Conservation (phyloP, 2,888 invertebrate genomes). For the Byasa hedistus region DNA sequence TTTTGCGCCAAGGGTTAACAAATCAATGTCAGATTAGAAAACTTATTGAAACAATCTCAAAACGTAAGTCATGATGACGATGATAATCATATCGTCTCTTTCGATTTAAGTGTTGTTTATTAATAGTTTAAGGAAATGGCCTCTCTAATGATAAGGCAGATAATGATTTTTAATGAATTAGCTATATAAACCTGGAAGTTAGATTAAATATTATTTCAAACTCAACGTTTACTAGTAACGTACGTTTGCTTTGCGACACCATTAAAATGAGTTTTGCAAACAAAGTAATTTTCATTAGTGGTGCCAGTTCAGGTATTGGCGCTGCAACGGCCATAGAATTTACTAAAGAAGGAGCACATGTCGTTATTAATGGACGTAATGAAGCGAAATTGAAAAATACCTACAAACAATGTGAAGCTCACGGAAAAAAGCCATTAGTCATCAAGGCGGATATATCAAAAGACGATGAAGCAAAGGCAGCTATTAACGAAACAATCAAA, state of each 20-base stretch:
- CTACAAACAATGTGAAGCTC: slow-evolving; percentile 44
- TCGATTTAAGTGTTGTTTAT: not conserved
- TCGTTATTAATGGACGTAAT: slow-evolving; percentile 84
- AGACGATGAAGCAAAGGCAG: slow-evolving; percentile 40
- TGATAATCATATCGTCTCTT: too few species aligned
- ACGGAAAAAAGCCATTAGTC: slow-evolving; percentile 37
- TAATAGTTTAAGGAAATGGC: not conserved
- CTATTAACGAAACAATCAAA: slow-evolving; percentile 42
- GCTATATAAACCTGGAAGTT: not conserved
- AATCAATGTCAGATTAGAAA: too few species aligned
- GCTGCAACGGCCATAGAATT: slow-evolving; percentile 82
- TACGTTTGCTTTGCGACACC: not conserved
- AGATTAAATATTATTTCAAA: not conserved
- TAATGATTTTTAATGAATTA: not conserved
- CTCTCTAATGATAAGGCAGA: not conserved
- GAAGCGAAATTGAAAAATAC: slow-evolving; percentile 80
- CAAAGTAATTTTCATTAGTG: slow-evolving; percentile 76
- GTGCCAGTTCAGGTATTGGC: slow-evolving; percentile 85
- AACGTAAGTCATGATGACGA: too few species aligned
- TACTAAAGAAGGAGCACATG: slow-evolving; percentile 78
- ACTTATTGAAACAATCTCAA: too few species aligned
- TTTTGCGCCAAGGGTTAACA: too few species aligned
- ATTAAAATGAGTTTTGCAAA: slow-evolving; percentile 39
- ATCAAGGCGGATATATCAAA: slow-evolving; percentile 47
- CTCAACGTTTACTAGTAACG: not conserved